Conservation (phyloP, 2,888 invertebrate species). For the Clivina fossor region DNA sequence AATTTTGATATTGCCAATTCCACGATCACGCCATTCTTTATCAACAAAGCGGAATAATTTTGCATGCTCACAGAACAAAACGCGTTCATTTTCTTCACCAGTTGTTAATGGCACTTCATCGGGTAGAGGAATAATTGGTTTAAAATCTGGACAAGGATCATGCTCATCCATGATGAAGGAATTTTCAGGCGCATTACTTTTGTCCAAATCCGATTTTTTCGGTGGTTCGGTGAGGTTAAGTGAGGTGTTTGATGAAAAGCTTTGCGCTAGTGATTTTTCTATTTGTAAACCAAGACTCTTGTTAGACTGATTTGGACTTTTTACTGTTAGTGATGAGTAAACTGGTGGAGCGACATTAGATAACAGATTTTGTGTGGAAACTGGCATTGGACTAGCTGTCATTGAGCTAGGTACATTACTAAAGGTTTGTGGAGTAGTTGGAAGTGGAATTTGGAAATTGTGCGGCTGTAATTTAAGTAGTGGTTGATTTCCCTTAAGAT, state of each 20-base stretch:
- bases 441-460: conserved; percentile 71
- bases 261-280: conserved; percentile 48
- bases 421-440: conserved; percentile 49
- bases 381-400: conserved; percentile 47
- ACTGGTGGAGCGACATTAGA: conserved; percentile 50
- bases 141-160: conserved; percentile 67
- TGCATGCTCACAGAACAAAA: conserved; percentile 77
- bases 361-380: conserved; percentile 48
- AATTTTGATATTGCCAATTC: conserved; percentile 82
- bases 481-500: conserved; percentile 59
- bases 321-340: conserved; percentile 47
- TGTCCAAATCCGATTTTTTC: conserved; percentile 38
- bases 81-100: conserved; percentile 77
- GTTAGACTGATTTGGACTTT: conserved; percentile 46
- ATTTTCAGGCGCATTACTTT: conserved; percentile 43
- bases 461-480: conserved; percentile 54
- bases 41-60: conserved; percentile 76
- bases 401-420: conserved; percentile 46
- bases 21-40: conserved; percentile 92
- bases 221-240: background rate
- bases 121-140: conserved; percentile 83
- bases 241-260: conserved; percentile 41
- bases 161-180: conserved; percentile 48
- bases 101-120: conserved; percentile 81
- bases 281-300: conserved; percentile 48